Percentiles rank a stretch among this genome's conserved stretches.
phyloP scores from a whole-genome alignment of 2,113 vertebrate genomes.

The Kryptolebias marmoratus region DNA sequence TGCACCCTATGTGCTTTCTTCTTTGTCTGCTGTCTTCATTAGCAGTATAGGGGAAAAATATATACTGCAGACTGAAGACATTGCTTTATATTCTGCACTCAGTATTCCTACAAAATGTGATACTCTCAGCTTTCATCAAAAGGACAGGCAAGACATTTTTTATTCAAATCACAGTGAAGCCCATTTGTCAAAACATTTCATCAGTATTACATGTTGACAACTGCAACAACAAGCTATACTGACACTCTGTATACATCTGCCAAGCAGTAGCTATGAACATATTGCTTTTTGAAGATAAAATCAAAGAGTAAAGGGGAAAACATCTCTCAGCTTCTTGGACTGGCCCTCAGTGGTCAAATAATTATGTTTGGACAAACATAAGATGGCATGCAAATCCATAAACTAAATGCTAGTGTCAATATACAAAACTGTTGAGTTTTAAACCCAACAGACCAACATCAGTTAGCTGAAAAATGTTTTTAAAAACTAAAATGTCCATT shows the following conservation, averaged over 20 bases:
- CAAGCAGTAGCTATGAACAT: slow-evolving; percentile 1
- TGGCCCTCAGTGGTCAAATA: neutral
- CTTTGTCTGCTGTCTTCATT: slow-evolving; percentile 47
- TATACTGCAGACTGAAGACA: neutral
- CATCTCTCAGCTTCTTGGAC: slow-evolving; percentile 1
- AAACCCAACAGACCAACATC: neutral
- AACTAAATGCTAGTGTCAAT: neutral
- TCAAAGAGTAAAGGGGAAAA: neutral
- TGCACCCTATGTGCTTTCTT: slow-evolving; percentile 4
- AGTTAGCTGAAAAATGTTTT: neutral
- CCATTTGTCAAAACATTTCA: slow-evolving; percentile 48
- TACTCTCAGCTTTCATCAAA: slow-evolving; percentile 21
- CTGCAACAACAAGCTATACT: slow-evolving; percentile 29
- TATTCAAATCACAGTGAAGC: slow-evolving; percentile 42
- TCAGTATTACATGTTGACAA: slow-evolving; percentile 30
- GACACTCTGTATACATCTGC: slow-evolving; percentile 16
- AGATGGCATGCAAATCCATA: neutral
- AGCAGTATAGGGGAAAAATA: slow-evolving; percentile 5
- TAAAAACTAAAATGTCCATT: too few relatives aligned
- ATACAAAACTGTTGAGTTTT: neutral
- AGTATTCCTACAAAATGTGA: slow-evolving; percentile 4
- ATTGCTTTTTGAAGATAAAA: slow-evolving; percentile 31
- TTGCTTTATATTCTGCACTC: slow-evolving; percentile 4
- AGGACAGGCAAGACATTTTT: slow-evolving; percentile 31
- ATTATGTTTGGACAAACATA: neutral